These are phyloP conservation scores for Gallinago solitaria DNA, from an alignment of 2,797 vertebrate genomes.

Conservation along the genomic window DNA sequence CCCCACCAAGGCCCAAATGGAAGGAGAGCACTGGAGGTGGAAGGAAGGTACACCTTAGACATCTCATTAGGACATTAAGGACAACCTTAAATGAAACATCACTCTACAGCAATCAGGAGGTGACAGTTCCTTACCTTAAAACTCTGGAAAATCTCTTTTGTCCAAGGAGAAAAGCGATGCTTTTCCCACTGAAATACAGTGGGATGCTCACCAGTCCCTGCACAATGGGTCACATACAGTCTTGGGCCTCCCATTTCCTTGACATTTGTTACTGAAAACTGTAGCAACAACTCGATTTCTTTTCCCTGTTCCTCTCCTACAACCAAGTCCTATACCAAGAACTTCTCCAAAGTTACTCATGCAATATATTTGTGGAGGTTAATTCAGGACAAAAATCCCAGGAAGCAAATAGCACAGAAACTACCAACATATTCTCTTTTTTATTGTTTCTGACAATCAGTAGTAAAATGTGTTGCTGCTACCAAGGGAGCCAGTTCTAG, in stretches of 20 bases:
- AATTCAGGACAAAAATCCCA: constrained; percentile 65
- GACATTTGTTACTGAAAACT: background rate
- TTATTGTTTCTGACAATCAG: constrained; percentile 75
- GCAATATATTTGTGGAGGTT: constrained; percentile 47
- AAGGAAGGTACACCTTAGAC: background rate
- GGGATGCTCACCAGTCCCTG: too few relatives aligned
- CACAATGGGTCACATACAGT: background rate
- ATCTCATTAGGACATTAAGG: background rate
- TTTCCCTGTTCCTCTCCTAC: background rate
- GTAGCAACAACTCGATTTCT: background rate
- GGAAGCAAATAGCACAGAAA: constrained; percentile 43
- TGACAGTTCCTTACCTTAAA: fast-evolving
- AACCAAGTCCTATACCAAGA: background rate
- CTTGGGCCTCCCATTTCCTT: background rate
- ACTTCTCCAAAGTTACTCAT: constrained; percentile 47
- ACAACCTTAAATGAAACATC: background rate
- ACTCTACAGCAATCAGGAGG: background rate
- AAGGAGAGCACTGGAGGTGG: background rate
- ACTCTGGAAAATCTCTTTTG: background rate
- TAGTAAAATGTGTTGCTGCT: constrained; percentile 69
- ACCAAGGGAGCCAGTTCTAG: constrained; percentile 58
- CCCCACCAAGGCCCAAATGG: background rate
- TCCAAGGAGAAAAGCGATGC: fast-evolving
- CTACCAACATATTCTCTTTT: constrained; percentile 43
- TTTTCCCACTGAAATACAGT: background rate